phyloP scores from a whole-genome alignment of 2,113 vertebrate species.

The Alligator sinensis region DNA sequence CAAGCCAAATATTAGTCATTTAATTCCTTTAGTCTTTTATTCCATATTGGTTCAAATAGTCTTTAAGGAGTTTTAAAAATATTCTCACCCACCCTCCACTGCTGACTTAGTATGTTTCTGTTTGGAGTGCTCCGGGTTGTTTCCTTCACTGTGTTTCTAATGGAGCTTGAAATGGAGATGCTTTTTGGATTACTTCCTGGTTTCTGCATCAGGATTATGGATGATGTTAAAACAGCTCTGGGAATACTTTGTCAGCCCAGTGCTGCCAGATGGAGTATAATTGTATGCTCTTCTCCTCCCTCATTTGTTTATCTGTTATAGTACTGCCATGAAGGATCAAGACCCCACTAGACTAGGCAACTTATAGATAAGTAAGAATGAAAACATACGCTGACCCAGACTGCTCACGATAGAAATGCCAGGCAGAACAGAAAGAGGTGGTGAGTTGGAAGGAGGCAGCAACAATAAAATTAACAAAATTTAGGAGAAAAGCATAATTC shows the following conservation, averaged over 20 bases:
- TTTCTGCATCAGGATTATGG: background rate
- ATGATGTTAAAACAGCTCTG: background rate
- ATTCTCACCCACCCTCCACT: accelerated
- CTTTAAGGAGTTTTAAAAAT: background rate
- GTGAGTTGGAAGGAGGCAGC: background rate
- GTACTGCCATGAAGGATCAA: background rate
- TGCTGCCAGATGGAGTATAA: background rate
- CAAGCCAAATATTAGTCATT: background rate
- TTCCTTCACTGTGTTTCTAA: background rate
- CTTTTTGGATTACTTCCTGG: background rate
- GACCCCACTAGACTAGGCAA: background rate
- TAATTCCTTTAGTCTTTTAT: background rate
- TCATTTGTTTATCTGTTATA: background rate
- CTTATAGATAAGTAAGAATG: background rate
- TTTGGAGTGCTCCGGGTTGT: background rate
- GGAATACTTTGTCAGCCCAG: background rate
- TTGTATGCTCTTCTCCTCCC: background rate
- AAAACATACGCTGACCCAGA: background rate
- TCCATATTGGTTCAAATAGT: background rate
- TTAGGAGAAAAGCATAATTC: background rate
- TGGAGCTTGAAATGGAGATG: background rate
- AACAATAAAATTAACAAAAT: background rate
- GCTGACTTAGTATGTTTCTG: background rate
- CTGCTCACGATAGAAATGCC: background rate
- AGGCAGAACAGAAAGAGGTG: background rate